Conservation (phyloP, 2,888 invertebrate genomes). For the Leucophenga maculata region DNA sequence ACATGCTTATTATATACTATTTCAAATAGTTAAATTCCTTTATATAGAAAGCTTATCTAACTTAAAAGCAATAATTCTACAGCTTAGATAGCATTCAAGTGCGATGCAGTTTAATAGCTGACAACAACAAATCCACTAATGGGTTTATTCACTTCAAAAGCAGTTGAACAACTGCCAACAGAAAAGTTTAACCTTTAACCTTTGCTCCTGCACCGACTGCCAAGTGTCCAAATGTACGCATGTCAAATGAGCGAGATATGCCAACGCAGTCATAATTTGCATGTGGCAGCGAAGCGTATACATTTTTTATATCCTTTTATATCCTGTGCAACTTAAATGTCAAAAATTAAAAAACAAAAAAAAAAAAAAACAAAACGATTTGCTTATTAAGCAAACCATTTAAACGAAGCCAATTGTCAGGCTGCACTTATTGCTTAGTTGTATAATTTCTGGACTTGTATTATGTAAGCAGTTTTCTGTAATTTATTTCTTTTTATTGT, state of each 20-base stretch:
- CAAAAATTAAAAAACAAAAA: background rate
- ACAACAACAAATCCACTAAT: background rate
- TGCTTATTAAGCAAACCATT: slow-evolving; percentile 12
- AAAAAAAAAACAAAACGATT: background rate
- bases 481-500: background rate
- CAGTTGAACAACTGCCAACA: background rate
- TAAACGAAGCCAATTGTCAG: slow-evolving; percentile 2
- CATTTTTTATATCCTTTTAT: background rate
- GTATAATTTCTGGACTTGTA: background rate
- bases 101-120: no score
- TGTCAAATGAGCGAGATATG: no score
- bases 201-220: no score
- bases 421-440: background rate
- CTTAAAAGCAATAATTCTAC: no score
- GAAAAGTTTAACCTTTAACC: no score
- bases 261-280: no score
- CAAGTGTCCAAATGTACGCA: no score
- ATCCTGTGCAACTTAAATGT: background rate
- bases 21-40: no score
- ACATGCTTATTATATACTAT: no score
- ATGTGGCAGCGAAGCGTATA: background rate
- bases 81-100: no score
- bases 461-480: background rate
- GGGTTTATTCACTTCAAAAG: background rate
- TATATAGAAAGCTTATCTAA: no score